These are phyloP conservation scores for Drosophila chauvacae DNA, from an alignment of 1,140 invertebrate species.

Conservation along the genomic window DNA sequence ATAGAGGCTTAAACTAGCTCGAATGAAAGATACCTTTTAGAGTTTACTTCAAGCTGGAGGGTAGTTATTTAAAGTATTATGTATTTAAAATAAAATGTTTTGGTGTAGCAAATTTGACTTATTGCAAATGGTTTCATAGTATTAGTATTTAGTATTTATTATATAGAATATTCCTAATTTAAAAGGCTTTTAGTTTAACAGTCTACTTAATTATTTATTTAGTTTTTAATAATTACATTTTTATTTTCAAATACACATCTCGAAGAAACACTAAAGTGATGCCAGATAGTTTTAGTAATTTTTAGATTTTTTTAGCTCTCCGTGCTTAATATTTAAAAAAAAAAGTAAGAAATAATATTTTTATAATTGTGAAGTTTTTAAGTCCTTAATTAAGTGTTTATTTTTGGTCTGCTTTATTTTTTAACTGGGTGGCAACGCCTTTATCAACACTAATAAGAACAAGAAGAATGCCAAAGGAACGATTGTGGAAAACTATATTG, in stretches of 20 bases:
- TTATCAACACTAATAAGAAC: neutral
- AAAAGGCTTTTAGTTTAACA: no score
- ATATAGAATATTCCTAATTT: neutral
- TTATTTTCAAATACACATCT: neutral
- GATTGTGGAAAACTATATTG: neutral
- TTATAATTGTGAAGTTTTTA: no score
- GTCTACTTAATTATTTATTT: neutral
- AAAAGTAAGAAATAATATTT: no score
- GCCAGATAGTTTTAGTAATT: neutral
- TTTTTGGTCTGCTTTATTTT: neutral
- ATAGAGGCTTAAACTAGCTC: neutral
- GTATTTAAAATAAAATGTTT: neutral
- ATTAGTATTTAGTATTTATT: neutral
- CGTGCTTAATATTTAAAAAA: neutral
- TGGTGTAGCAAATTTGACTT: neutral
- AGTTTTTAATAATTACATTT: neutral
- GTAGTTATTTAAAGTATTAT: neutral
- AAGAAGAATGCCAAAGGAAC: neutral
- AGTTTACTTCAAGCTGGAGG: neutral
- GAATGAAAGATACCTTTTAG: neutral
- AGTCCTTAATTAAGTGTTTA: neutral
- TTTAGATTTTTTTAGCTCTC: rapidly evolving
- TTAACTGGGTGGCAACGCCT: neutral
- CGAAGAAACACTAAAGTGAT: neutral
- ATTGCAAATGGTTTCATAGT: neutral